phyloP scores from a whole-genome alignment of 2,797 vertebrate genomes.

The Acanthiza pusilla region DNA sequence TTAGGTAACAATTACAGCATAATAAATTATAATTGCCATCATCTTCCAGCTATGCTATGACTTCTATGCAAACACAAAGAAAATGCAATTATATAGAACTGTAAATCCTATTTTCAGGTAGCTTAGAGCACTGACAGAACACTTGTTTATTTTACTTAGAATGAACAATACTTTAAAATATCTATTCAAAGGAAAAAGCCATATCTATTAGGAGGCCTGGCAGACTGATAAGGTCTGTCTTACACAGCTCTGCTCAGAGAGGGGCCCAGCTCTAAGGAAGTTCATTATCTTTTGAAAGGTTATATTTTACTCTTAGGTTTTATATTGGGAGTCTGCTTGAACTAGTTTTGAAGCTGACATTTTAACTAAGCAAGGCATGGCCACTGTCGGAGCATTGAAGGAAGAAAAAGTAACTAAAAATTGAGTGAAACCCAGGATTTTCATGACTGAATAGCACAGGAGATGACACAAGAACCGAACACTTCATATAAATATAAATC shows the following conservation, averaged over 20 bases:
- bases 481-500: not conserved
- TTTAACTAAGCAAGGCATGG: not conserved
- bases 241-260: not conserved
- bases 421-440: not conserved
- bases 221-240: not conserved
- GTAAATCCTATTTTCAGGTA: constrained; percentile 70
- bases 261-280: not conserved
- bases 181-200: not conserved
- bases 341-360: not conserved
- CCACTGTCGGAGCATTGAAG: not conserved
- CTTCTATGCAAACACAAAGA: constrained; percentile 75
- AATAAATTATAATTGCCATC: constrained; percentile 82
- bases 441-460: not conserved
- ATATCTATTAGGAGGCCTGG: not conserved
- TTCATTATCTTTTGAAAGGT: not conserved
- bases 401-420: not conserved
- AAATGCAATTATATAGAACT: constrained; percentile 69
- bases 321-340: not conserved
- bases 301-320: not conserved
- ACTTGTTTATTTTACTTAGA: constrained; percentile 35
- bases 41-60: constrained; percentile 70
- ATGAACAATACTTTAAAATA: constrained; percentile 37
- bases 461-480: not conserved
- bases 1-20: constrained; percentile 84
- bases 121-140: constrained; percentile 50